Base-by-base conservation (phyloP, 2,113 vertebrate species). In the Ceyx melanurus region DNA sequence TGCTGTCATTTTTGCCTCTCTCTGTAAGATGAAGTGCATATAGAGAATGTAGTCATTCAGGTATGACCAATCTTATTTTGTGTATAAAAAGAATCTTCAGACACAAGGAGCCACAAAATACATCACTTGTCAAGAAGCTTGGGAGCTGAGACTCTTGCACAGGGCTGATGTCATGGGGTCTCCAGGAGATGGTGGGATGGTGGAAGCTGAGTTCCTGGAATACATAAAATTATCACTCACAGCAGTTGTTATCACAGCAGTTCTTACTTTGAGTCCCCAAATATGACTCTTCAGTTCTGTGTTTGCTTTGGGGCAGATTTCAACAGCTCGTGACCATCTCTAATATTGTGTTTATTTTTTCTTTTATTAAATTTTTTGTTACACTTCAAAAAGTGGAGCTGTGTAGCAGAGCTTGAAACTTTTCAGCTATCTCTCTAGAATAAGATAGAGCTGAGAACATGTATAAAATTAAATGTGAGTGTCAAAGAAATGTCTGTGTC, bases 211-310 rank as follows among this genome's bases (percentile, higher is more conserved):
- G 12, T 87, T 85, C 21, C 18, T 6, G 5, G 51, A 53, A 40
- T n/a, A 26, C 2, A 2, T 7, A 4, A 14, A 3, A 1, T 14
- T 20, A 15, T 64, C 25, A 26, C 15, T 64, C 3, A 0, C 37
- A 71, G n/a, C 23, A 8, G 23, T 13, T 4, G 10, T 37, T 37
- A 37, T 37, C 37, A 37, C 37, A 37, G 37, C 37, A 37, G 37
- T 37, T 37, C 37, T 37, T 10, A 37, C 82, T 16, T 4, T 66
- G 56, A 37, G 74, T 71, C 61, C 58, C 9, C 1, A 28, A 2
- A 2, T 13, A 37, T 31, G 19, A 85, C 28, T 22, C 18, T 4
- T 8, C 20, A 19, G 6, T 12, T 61, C 23, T 61, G 0, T 31
- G 10, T 87, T 70, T 70, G 26, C 11, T 57, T 82, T 80, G 42